Evolutionary conservation across 2,888 invertebrate genomes (phyloP).

Genomic region (Drosophila recens): DNA sequence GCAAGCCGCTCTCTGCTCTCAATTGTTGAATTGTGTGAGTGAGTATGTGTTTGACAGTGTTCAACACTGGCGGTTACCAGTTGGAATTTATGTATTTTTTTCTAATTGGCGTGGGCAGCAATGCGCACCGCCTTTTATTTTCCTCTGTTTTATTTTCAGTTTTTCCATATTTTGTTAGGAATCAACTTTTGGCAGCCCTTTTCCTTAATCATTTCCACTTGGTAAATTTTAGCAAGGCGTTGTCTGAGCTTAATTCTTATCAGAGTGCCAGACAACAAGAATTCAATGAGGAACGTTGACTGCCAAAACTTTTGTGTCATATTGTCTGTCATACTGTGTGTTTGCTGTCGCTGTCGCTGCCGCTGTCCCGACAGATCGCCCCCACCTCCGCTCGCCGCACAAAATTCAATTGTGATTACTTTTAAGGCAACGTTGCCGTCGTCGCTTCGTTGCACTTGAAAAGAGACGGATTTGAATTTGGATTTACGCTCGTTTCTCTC

Average conservation of each 20-base stretch:
- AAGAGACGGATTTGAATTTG: slow-evolving; percentile 63
- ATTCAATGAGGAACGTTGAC: slow-evolving; percentile 27
- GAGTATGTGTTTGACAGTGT: slow-evolving; percentile 42
- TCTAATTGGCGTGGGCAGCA: slow-evolving; percentile 76
- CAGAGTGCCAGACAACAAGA: slow-evolving; percentile 31
- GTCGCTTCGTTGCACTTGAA: slow-evolving; percentile 72
- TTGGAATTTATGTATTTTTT: slow-evolving; percentile 66
- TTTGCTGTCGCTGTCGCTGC: slow-evolving; percentile 13
- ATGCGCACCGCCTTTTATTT: slow-evolving; percentile 44
- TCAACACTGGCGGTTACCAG: slow-evolving; percentile 56
- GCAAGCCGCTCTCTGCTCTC: slow-evolving; percentile 77
- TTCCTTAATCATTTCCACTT: slow-evolving; percentile 65
- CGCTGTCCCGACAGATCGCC: background rate
- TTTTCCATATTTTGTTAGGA: slow-evolving; percentile 21
- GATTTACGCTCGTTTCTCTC: slow-evolving; percentile 38
- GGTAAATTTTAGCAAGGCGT: slow-evolving; percentile 53
- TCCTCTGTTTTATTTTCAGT: background rate
- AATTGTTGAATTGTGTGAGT: slow-evolving; percentile 50
- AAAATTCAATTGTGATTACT: slow-evolving; percentile 76
- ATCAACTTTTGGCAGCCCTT: slow-evolving; percentile 65
- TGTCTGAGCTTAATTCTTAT: slow-evolving; percentile 53
- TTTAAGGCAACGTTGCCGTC: slow-evolving; percentile 48
- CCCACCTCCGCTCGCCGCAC: slow-evolving; percentile 5
- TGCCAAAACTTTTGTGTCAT: slow-evolving; percentile 39
- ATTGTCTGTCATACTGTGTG: slow-evolving; percentile 17